Percentiles rank a stretch among this genome's conserved stretches.
Conservation (phyloP, 2,797 vertebrate genomes). For the Sus cebifrons region DNA sequence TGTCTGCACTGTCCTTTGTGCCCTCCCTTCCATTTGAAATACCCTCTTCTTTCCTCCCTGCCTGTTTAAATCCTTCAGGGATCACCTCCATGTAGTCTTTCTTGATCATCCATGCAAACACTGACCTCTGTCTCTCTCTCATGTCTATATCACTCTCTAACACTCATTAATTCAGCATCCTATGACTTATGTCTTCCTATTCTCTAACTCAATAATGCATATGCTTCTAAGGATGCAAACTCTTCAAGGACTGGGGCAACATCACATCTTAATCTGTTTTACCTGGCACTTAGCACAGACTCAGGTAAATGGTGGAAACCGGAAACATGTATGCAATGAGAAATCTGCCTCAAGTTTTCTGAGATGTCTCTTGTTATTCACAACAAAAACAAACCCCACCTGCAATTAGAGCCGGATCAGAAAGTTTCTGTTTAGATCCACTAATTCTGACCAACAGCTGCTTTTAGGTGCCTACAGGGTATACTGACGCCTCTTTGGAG, state of each 20-base stretch:
- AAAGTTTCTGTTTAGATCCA: neutral
- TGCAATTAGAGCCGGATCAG: neutral
- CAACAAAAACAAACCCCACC: neutral
- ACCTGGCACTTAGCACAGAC: neutral
- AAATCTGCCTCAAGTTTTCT: neutral
- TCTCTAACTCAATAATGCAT: neutral
- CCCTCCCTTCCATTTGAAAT: neutral
- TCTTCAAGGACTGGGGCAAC: neutral
- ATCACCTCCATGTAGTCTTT: neutral
- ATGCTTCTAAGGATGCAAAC: neutral
- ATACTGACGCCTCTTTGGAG: neutral
- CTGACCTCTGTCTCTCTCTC: neutral
- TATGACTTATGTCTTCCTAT: neutral
- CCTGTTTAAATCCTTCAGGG: neutral
- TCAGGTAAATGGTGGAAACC: neutral
- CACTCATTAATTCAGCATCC: neutral
- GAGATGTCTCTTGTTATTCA: conserved; percentile 36
- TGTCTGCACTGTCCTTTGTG: neutral
- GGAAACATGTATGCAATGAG: neutral
- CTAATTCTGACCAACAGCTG: neutral
- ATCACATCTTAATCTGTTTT: neutral
- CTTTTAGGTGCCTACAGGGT: neutral
- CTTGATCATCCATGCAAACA: neutral
- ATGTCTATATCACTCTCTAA: neutral
- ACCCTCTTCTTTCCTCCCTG: neutral